Conservation (phyloP, 2,797 vertebrate species). For the Pelobates cultripes region DNA sequence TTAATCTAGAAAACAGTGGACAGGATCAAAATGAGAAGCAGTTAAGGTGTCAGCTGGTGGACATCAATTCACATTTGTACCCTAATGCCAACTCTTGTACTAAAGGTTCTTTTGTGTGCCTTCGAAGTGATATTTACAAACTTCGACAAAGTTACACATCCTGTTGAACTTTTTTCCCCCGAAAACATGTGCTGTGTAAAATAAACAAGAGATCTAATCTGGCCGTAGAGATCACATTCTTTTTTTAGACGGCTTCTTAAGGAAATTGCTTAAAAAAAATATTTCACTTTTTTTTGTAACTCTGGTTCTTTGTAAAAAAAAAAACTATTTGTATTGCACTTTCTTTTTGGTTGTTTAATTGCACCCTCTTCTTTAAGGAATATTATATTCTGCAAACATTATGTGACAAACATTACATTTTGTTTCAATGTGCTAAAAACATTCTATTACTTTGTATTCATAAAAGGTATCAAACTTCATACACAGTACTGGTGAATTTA, state of each 20-base stretch:
- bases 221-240: conserved; percentile 26
- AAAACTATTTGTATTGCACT: neutral
- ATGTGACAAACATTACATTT: neutral
- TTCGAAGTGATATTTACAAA: conserved; percentile 38
- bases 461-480: too few species aligned
- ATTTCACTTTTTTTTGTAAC: conserved; percentile 17
- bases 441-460: too few species aligned
- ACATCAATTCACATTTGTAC: conserved; percentile 24
- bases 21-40: neutral
- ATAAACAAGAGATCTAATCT: conserved; percentile 51
- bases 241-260: conserved; percentile 18
- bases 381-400: neutral
- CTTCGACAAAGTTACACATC: conserved; percentile 34
- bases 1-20: neutral
- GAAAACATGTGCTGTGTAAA: conserved; percentile 47
- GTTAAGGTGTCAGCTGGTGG: neutral
- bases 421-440: neutral
- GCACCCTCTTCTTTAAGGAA: neutral
- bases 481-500: too few species aligned
- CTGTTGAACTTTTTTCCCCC: conserved; percentile 50
- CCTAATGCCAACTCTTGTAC: conserved; percentile 21
- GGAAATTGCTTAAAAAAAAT: conserved; percentile 33
- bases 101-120: conserved; percentile 38
- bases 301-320: neutral
- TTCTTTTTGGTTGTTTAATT: neutral